Base-by-base conservation (phyloP, 2,113 vertebrate genomes). In the Sterrhoptilus dennistouni region DNA sequence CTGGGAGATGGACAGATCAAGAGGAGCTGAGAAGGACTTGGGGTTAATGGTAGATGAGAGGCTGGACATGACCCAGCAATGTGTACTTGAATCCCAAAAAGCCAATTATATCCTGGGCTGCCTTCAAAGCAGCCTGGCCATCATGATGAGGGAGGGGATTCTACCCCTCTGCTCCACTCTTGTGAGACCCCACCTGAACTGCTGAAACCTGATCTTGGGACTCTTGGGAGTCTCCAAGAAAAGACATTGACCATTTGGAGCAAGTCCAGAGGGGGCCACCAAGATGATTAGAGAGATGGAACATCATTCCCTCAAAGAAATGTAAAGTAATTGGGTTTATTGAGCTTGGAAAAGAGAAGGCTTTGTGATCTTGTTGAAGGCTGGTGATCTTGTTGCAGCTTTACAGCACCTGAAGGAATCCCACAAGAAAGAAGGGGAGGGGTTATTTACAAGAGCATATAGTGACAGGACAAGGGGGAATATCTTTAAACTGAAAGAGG, bases 81-180 rank as follows among this genome's bases (percentile, higher is more conserved):
- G 44, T 13, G 22, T 4, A 33, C 31, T 42, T 18, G 18, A 11
- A 50, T 33, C 23, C 8, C 33, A 65, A 14, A 57, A 56, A 59
- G 45, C 9, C 12, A 53, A 1, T 7, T 3, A 5, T 53, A 11
- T 9, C 16, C 42, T 33, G 42, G 23, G 31, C 35, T 65, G 8
- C 22, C 21, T 31, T 59, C 28, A 65, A 38, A 44, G 12, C 19
- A 66, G 8, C 1, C 0, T 8, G 35, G 21, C 1, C 31, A 33
- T 4, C 9, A 16, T 5, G 35, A 20, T 0, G 1, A 81, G 36
- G 19, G 23, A 44, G 12, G n/a, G 8, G 8, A 21, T 47, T 40
- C 40, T 71, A 24, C 13, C 16, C 11, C 29, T 47, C 49, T 54
- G 14, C 28, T 38, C 23, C 23, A 9, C 16, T 63, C 28, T n/a